These are phyloP conservation scores for Lampropteryx suffumata DNA, from an alignment of 2,888 invertebrate genomes.

Conservation along the genomic window DNA sequence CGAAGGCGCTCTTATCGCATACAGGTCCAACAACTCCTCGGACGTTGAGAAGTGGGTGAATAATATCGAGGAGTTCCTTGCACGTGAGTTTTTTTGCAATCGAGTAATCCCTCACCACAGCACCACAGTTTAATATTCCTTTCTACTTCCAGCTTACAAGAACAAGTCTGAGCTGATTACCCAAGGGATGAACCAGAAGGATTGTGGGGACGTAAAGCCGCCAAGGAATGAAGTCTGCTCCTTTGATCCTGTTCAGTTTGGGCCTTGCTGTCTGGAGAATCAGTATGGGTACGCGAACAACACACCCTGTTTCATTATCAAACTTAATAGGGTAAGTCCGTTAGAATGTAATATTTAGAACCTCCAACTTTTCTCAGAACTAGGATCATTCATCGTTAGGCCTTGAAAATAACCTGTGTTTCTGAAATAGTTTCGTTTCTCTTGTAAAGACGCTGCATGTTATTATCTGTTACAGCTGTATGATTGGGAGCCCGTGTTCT, in stretches of 20 bases:
- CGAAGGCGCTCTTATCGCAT: conserved; percentile 86
- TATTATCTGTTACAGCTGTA: conserved; percentile 84
- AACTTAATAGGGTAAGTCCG: conserved; percentile 89
- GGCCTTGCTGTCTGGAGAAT: conserved; percentile 90
- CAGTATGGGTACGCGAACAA: conserved; percentile 93
- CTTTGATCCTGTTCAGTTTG: conserved; percentile 89
- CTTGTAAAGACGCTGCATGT: no score
- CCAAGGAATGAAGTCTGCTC: conserved; percentile 85
- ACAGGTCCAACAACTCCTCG: conserved; percentile 75
- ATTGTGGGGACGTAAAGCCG: conserved; percentile 60
- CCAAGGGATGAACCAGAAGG: conserved; percentile 61
- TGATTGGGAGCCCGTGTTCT: conserved; percentile 93
- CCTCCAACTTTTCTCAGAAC: no score
- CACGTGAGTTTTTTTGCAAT: conserved; percentile 73
- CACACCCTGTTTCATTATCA: conserved; percentile 96
- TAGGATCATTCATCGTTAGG: no score
- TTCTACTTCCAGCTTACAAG: conserved; percentile 57
- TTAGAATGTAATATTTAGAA: no score
- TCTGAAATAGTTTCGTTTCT: no score
- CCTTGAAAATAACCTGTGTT: no score
- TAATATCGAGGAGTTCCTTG: conserved; percentile 83
- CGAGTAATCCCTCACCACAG: no score
- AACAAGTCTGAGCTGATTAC: conserved; percentile 62
- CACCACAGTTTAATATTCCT: neutral
- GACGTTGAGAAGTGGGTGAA: conserved; percentile 83